phyloP scores from a whole-genome alignment of 2,113 vertebrate species.

The Stigmatopora argus region DNA sequence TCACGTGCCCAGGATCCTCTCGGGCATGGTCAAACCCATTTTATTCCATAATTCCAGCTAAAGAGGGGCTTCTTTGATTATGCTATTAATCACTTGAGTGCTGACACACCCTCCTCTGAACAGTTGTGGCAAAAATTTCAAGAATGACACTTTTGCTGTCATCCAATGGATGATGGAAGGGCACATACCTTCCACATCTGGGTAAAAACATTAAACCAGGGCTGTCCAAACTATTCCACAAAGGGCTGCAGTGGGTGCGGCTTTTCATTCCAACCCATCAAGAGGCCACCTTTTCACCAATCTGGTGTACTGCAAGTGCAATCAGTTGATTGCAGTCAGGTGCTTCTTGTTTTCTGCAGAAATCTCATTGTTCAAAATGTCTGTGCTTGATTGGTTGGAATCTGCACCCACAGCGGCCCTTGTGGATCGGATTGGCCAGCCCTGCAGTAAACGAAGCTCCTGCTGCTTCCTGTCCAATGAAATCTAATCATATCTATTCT shows the following conservation, averaged over 20 bases:
- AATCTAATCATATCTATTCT: conserved; percentile 34
- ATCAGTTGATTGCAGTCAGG: no score
- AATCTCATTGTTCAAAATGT: no score
- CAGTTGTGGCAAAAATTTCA: conserved; percentile 13
- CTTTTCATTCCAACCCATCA: no score
- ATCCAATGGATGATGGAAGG: conserved; percentile 4
- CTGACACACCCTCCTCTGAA: neutral
- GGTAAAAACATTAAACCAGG: conserved; percentile 1
- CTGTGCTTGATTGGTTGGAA: no score
- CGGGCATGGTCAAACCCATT: conserved; percentile 91
- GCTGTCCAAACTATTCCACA: no score
- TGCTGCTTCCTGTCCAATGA: conserved; percentile 42
- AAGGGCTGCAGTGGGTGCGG: no score
- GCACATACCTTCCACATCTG: neutral
- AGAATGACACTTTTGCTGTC: neutral
- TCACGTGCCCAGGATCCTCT: conserved; percentile 94
- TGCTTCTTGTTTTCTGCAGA: no score
- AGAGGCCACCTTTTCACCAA: no score
- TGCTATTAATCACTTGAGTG: neutral
- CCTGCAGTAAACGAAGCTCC: conserved; percentile 22
- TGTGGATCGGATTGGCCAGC: no score
- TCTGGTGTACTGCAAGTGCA: no score
- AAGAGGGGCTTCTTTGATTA: neutral
- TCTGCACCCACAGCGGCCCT: no score
- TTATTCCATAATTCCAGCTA: conserved; percentile 81